Conservation (phyloP, 2,113 vertebrate genomes). For the Syngnathoides biaculeatus region DNA sequence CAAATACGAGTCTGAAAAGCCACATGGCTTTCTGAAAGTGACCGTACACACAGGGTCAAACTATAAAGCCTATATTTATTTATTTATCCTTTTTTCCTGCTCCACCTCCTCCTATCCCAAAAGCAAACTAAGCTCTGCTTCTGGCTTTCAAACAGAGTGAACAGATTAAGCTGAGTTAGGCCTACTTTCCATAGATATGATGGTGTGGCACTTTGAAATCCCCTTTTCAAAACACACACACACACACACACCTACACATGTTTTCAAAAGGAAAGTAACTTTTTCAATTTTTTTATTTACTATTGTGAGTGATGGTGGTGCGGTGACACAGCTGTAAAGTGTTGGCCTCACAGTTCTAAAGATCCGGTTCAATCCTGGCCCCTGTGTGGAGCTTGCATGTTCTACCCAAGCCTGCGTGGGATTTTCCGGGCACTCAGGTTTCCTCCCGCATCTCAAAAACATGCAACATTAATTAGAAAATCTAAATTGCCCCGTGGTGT, state of each 20-base stretch:
- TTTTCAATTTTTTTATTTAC: not conserved
- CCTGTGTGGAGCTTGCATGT: too few relatives aligned
- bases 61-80: conserved; percentile 64
- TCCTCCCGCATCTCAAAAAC: too few relatives aligned
- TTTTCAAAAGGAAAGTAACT: conserved; percentile 33
- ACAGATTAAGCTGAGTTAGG: conserved; percentile 69
- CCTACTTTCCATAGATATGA: conserved; percentile 65
- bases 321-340: too few relatives aligned
- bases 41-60: conserved; percentile 59
- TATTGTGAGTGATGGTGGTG: not conserved
- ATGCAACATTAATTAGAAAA: too few relatives aligned
- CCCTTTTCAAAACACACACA: not conserved
- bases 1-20: conserved; percentile 46
- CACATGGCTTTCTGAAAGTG: conserved; percentile 57
- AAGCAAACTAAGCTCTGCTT: conserved; percentile 63
- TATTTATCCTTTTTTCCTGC: conserved; percentile 38
- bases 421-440: too few relatives aligned
- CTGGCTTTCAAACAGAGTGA: conserved; percentile 58
- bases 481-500: too few relatives aligned
- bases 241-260: not conserved
- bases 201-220: conserved; percentile 63
- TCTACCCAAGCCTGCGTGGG: too few relatives aligned
- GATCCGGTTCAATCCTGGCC: too few relatives aligned
- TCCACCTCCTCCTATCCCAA: conserved; percentile 30
- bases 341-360: too few relatives aligned